These are phyloP conservation scores for Ophion slaviceki DNA, from an alignment of 2,888 invertebrate genomes.

Conservation along the genomic window DNA sequence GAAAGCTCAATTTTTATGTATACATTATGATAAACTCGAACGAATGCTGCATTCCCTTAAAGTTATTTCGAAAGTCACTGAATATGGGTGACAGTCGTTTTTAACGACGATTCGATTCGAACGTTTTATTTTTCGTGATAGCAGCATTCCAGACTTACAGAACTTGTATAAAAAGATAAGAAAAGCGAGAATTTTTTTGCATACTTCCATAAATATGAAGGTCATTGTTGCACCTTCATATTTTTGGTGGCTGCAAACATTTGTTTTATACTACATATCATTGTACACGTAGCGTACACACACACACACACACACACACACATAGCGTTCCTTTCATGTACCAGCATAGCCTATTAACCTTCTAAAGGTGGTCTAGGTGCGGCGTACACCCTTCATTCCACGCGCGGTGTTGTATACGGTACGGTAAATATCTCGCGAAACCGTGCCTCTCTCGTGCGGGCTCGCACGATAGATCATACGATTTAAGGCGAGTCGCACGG, in stretches of 20 bases:
- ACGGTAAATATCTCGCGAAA: slow-evolving; percentile 57
- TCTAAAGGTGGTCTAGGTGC: slow-evolving; percentile 78
- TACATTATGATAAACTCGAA: too few relatives aligned
- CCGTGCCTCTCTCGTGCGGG: slow-evolving; percentile 39
- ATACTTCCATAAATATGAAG: background rate
- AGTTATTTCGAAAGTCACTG: too few relatives aligned
- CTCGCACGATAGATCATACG: slow-evolving; percentile 57
- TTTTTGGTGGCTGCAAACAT: background rate
- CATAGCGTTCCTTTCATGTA: slow-evolving; percentile 57
- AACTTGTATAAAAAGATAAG: background rate
- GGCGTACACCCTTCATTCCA: slow-evolving; percentile 71
- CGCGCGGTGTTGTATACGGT: slow-evolving; percentile 22
- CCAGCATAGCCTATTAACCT: slow-evolving; percentile 74
- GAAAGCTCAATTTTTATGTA: background rate
- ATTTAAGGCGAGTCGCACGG: slow-evolving; percentile 54
- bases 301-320: background rate
- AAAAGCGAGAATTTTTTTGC: background rate
- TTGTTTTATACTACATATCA: slow-evolving; percentile 8
- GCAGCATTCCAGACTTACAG: too few relatives aligned
- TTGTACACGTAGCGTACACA: slow-evolving; percentile 8
- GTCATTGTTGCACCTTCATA: background rate
- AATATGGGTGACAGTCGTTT: too few relatives aligned
- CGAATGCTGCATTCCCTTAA: too few relatives aligned
- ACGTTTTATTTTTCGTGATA: too few relatives aligned
- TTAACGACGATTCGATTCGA: too few relatives aligned